Percentiles rank a stretch among this genome's conserved stretches.
phyloP scores from a whole-genome alignment of 2,797 vertebrate genomes.

The Danio jaintianensis region DNA sequence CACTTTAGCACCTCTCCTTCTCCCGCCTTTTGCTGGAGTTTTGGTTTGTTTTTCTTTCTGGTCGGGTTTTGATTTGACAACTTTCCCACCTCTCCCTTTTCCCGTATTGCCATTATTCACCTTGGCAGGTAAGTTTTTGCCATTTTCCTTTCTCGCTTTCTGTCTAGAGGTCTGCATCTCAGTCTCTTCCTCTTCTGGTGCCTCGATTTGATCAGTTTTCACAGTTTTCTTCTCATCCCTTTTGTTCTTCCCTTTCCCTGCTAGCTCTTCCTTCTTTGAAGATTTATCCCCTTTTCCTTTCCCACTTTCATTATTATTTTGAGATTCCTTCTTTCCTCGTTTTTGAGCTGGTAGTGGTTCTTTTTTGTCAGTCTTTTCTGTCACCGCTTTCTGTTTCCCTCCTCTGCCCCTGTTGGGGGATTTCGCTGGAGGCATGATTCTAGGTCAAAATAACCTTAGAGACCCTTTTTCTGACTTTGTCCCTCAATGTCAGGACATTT shows the following conservation, averaged over 20 bases:
- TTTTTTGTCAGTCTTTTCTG: constrained; percentile 58
- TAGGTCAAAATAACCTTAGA: constrained; percentile 32
- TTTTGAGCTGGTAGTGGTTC: constrained; percentile 55
- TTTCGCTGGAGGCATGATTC: constrained; percentile 70
- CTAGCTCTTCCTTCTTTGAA: constrained; percentile 43
- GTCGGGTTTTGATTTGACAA: constrained; percentile 47
- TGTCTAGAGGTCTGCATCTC: constrained; percentile 44
- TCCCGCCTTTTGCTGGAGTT: constrained; percentile 45
- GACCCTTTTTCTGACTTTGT: constrained; percentile 11
- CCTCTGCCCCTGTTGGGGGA: constrained; percentile 54
- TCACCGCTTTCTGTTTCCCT: constrained; percentile 59
- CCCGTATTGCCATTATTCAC: constrained; percentile 22
- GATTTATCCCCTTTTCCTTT: constrained; percentile 38
- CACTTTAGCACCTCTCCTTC: constrained; percentile 49
- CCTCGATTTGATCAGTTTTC: constrained; percentile 21
- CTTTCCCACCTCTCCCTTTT: constrained; percentile 50
- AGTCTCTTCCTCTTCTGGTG: constrained; percentile 43
- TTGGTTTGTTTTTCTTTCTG: constrained; percentile 46
- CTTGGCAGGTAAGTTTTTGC: constrained; percentile 38
- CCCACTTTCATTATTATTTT: constrained; percentile 50
- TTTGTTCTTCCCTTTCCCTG: constrained; percentile 52
- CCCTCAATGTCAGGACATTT: constrained; percentile 51
- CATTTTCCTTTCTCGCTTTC: constrained; percentile 39
- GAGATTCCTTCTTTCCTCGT: constrained; percentile 46
- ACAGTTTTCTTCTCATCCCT: constrained; percentile 44